These are phyloP conservation scores for Lycophotia porphyrea DNA, from an alignment of 2,888 invertebrate species.

Conservation along the genomic window DNA sequence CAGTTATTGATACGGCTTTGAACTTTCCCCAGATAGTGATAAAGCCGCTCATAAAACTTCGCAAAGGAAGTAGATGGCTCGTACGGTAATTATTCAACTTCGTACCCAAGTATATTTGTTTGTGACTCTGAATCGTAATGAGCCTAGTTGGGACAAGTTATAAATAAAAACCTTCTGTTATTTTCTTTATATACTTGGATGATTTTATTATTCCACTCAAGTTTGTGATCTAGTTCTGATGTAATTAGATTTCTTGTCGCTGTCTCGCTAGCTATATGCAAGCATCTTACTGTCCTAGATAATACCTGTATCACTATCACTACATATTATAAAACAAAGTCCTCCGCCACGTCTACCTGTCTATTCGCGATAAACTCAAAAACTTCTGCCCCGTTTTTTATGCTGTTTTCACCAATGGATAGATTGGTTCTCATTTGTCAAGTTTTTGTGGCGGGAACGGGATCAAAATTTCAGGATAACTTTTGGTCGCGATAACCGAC, in stretches of 20 bases:
- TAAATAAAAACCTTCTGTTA: slow-evolving; percentile 39
- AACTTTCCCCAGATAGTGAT: slow-evolving; percentile 10
- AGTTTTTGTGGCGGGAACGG: too few relatives aligned
- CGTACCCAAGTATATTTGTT: slow-evolving; percentile 38
- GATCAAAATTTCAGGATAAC: too few relatives aligned
- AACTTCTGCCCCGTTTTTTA: too few relatives aligned
- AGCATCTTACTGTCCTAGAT: not conserved
- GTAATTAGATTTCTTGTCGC: slow-evolving; percentile 26
- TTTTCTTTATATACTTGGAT: slow-evolving; percentile 23
- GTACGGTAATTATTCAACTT: slow-evolving; percentile 49
- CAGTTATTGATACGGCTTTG: slow-evolving; percentile 28
- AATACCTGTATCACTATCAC: not conserved
- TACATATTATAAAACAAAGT: too few relatives aligned
- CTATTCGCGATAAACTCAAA: too few relatives aligned
- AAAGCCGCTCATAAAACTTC: slow-evolving; percentile 39
- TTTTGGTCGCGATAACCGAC: too few relatives aligned
- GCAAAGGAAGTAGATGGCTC: slow-evolving; percentile 27
- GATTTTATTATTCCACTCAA: slow-evolving; percentile 53
- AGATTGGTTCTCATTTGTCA: too few relatives aligned
- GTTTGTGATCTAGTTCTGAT: slow-evolving; percentile 23
- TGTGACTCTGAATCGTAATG: slow-evolving; percentile 46
- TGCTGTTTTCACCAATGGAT: too few relatives aligned
- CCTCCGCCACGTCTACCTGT: too few relatives aligned
- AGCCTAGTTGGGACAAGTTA: slow-evolving; percentile 47
- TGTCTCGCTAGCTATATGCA: not conserved